Base-by-base conservation (phyloP, 1,140 invertebrate species). In the Hyles euphorbiae region DNA sequence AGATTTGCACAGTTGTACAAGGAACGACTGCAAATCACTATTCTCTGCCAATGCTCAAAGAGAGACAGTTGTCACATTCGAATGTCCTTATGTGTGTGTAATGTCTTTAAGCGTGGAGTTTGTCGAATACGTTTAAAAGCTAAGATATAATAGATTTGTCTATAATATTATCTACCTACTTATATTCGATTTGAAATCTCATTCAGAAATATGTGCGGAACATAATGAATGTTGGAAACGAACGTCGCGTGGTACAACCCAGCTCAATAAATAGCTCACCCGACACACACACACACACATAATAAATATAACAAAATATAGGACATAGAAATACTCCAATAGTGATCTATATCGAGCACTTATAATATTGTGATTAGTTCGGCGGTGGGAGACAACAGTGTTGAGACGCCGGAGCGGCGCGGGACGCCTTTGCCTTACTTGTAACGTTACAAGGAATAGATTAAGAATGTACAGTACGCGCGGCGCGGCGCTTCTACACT, bases 231-330 rank as follows among this genome's bases (percentile, higher is more conserved):
- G 2, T 5, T 40, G 36, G 8, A 40, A 51, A 34, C 33, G 60
- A 61, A 52, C 58, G 64, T 52, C 57, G 60, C 59, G 56, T 58
- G 74, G 76, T 73, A 74, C 72, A 67, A 72, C 79, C 74, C 75
- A 79, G 75, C 76, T 59, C 8, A 40, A 5, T 40, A 65, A 71
- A 69, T 72, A 80, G 72, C 77, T 82, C 77, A 81, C 60, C 69
- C 76, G 72, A 83, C 79, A 79, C 75, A 77, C 79, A 83, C 73
- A 83, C 79, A 79, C 76, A 77, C 79, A 83, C 73, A 75, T 75
- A 78, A 82, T 82, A 85, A 84, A 82, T 88, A 72, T 90, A 89
- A 90, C 87, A 90, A 88, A 90, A 88, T 90, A 90, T 87, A 87
- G 77, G 81, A 80, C 71, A 81, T 81, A 75, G 72, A 68, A 59